Base-by-base conservation (phyloP, 2,888 invertebrate species). In the Petrolisthes cinctipes region DNA sequence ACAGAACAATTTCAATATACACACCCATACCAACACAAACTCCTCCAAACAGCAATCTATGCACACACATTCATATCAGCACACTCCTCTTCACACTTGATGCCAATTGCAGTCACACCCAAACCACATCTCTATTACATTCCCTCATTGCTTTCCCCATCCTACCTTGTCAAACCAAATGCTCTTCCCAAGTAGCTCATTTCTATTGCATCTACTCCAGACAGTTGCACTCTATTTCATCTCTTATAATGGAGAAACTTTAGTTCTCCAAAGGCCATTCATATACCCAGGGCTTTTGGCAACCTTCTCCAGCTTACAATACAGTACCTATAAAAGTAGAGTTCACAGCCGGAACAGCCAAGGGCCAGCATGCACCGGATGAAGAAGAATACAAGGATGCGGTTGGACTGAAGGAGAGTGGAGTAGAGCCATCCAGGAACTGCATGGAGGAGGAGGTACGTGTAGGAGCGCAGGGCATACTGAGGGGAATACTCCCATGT, bases 401-500 rank as follows among this genome's bases (percentile, higher is more conserved):
- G 96, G 92, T 96, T 96, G 91, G 97, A 95, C 91, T 96, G 95
- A 37, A 97, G 93, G 75, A 97, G 91, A 91, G 94, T 94, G 89
- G 96, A 95, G 92, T 97, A 96, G 5, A 98, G 93, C 93, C 96
- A 96, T 4, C 97, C 96, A 4, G 99, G 98, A 7, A 97, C 94
- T 4, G 97, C 96, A 93, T 99, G 97, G 81, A 98, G 93, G 94
- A 97, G 94, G 53, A 99, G 94, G 92, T 99, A 98, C 89, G 97
- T 95, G 93, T 99, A 99, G 0, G 99, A 99, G 76, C 99, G 94
- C 81, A 99, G 95, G 0, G 98, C 98, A 93, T 96, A 99, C 89
- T 95, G 94, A 0, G 99, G 99, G 92, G 98, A 98, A 93, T 99
- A 99, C 93, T 99, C 99, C 99, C 99, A 99, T 57, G 99, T 99